A percentile compares a stretch with the other conserved stretches of the same genome.
Evolutionary conservation across 1,140 invertebrate genomes (phyloP).

Genomic region (Bombus terrestris): DNA sequence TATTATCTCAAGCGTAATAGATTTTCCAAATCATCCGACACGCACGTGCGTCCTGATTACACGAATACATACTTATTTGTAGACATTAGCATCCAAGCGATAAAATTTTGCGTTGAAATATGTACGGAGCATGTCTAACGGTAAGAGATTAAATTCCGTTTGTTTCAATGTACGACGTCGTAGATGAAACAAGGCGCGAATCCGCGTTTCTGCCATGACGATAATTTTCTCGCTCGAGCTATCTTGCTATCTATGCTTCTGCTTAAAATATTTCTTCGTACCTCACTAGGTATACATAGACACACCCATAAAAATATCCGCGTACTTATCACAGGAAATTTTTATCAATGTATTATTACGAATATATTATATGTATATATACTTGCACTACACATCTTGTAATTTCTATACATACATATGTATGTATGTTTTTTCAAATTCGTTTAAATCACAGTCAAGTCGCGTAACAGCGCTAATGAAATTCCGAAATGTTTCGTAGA

Average conservation of each 20-base stretch:
- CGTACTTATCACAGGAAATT: not conserved
- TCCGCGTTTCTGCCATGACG: slow-evolving; percentile 2
- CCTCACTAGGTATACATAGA: not conserved
- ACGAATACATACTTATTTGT: not conserved
- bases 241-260: no score
- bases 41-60: not conserved
- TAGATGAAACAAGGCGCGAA: not conserved
- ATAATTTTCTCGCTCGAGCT: slow-evolving; percentile 12
- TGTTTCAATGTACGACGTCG: slow-evolving; percentile 11
- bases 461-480: no score
- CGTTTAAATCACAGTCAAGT: no score
- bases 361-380: no score
- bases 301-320: no score
- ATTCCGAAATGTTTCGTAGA: no score
- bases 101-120: slow-evolving; percentile 35
- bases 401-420: no score
- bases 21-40: not conserved
- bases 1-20: not conserved
- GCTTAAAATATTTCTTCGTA: not conserved
- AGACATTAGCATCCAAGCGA: not conserved
- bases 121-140: slow-evolving; percentile 42
- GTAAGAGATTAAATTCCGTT: slow-evolving; percentile 48
- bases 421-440: no score
- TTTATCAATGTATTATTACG: not conserved
- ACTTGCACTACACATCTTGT: no score